phyloP scores from a whole-genome alignment of 2,888 invertebrate species.

The Macrosiphum euphorbiae region DNA sequence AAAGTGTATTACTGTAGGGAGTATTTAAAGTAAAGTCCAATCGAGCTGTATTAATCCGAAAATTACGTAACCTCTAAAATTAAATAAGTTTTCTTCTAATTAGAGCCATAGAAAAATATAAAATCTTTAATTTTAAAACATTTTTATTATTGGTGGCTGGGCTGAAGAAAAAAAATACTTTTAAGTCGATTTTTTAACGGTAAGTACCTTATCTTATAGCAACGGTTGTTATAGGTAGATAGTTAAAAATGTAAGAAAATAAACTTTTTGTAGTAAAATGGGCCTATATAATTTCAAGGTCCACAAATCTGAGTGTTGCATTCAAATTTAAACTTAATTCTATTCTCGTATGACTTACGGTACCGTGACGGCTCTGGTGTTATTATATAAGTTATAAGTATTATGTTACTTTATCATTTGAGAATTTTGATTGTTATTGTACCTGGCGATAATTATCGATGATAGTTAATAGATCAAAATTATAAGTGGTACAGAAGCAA shows the following conservation, averaged over 20 bases:
- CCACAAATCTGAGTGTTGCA: background rate
- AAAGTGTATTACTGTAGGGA: background rate
- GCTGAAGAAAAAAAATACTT: background rate
- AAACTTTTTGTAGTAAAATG: background rate
- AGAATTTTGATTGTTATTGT: too few species aligned
- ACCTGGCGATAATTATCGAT: too few species aligned
- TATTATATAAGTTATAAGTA: too few species aligned
- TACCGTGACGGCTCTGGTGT: too few species aligned
- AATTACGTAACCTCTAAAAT: background rate
- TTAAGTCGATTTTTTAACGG: background rate
- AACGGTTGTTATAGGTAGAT: background rate
- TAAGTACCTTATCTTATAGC: background rate
- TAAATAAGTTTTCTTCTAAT: background rate
- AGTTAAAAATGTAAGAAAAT: background rate
- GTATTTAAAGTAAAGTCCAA: background rate
- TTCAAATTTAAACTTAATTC: background rate
- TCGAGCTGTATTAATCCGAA: background rate
- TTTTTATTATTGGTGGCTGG: background rate
- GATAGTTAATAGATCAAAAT: too few species aligned
- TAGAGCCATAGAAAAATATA: background rate
- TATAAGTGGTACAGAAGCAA: too few species aligned
- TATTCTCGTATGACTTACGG: too few species aligned
- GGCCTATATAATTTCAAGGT: background rate
- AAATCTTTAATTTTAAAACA: background rate
- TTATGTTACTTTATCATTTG: too few species aligned